Conservation (phyloP, 2,888 invertebrate species). For the Ptychoptera albimana region DNA sequence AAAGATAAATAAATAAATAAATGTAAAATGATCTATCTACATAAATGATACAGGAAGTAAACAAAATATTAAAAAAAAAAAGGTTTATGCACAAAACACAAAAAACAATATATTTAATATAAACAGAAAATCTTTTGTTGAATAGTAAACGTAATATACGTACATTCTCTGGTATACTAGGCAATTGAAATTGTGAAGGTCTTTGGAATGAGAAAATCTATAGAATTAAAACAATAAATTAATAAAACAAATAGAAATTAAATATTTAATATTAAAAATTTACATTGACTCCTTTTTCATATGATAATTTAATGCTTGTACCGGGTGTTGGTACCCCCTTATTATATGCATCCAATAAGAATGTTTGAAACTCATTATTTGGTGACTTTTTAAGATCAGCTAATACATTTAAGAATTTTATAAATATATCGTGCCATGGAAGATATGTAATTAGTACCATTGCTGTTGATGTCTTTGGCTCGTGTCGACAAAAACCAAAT, state of each 20-base stretch:
- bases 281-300: constrained; percentile 42
- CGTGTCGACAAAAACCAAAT: constrained; percentile 93
- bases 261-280: constrained; percentile 17
- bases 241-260: constrained; percentile 11
- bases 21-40: background rate
- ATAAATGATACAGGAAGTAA: no score
- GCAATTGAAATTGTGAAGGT: constrained; percentile 67
- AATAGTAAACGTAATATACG: constrained; percentile 28
- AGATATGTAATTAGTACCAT: constrained; percentile 73
- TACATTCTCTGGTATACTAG: constrained; percentile 93
- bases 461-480: constrained; percentile 76
- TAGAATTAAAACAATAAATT: constrained; percentile 34
- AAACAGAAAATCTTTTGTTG: background rate
- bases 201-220: constrained; percentile 65
- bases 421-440: constrained; percentile 95
- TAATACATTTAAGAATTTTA: constrained; percentile 23
- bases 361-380: constrained; percentile 24
- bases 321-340: constrained; percentile 54
- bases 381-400: constrained; percentile 23
- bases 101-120: background rate
- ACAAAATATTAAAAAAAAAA: background rate
- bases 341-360: constrained; percentile 51
- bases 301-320: constrained; percentile 42
- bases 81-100: no score
- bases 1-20: background rate